Evolutionary conservation across 2,797 vertebrate species (phyloP).

Genomic region (Coregonus sp.): DNA sequence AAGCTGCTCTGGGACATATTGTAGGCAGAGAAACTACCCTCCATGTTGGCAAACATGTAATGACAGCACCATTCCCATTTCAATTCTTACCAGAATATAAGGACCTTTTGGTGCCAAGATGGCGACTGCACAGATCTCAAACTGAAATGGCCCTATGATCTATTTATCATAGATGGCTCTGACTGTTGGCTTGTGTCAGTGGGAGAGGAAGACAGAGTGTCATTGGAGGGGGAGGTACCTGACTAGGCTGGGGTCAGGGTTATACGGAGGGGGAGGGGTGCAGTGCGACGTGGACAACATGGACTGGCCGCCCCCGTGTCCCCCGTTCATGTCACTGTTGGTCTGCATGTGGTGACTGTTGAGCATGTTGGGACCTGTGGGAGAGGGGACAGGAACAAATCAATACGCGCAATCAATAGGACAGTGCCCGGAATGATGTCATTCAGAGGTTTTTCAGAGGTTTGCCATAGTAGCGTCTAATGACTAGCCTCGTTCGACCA

Average conservation of each 20-base stretch:
- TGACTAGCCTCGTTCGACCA: too few relatives aligned
- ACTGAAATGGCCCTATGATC: background rate
- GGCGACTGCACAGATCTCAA: slow-evolving; percentile 37
- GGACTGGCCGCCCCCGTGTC: slow-evolving; percentile 86
- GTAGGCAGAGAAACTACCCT: background rate
- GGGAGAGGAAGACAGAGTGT: slow-evolving; percentile 64
- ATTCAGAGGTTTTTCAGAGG: too few relatives aligned
- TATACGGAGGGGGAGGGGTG: slow-evolving; percentile 95
- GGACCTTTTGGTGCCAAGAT: slow-evolving; percentile 21
- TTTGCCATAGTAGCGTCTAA: too few relatives aligned
- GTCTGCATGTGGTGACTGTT: slow-evolving; percentile 88
- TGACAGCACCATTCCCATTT: background rate
- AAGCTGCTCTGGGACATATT: background rate
- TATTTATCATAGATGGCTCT: slow-evolving; percentile 9
- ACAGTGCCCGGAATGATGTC: background rate
- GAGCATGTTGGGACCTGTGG: slow-evolving; percentile 84
- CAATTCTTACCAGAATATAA: slow-evolving; percentile 7
- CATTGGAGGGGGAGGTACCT: slow-evolving; percentile 88
- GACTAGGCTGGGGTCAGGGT: slow-evolving; percentile 94
- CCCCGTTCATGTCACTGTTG: slow-evolving; percentile 90
- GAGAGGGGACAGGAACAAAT: background rate
- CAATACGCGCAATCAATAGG: background rate
- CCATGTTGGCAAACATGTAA: background rate
- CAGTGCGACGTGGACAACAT: slow-evolving; percentile 93
- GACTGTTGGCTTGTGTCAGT: slow-evolving; percentile 53